A percentile compares a stretch with the other conserved stretches of the same genome.
Conservation (phyloP, 2,113 vertebrate species). For the Corythaixoides concolor region DNA sequence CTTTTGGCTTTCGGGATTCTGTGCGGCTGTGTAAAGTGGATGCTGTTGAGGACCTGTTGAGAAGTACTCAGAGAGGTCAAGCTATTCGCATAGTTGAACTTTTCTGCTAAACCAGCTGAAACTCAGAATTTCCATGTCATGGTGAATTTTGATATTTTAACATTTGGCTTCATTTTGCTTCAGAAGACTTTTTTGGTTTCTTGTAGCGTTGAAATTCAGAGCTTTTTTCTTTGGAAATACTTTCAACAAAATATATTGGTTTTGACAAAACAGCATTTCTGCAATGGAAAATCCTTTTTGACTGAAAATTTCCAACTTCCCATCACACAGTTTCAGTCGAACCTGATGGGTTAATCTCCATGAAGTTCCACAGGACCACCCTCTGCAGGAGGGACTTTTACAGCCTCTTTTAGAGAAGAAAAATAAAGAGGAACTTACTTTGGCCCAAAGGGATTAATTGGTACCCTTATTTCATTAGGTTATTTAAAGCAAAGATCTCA, state of each 20-base stretch:
- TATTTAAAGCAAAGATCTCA: conserved; percentile 60
- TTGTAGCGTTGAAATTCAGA: background rate
- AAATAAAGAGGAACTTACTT: conserved; percentile 52
- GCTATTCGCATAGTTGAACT: background rate
- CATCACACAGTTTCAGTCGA: background rate
- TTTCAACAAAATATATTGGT: background rate
- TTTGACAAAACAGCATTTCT: background rate
- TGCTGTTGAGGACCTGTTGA: background rate
- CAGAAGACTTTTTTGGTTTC: background rate
- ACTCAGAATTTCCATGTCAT: background rate
- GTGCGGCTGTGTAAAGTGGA: fast-evolving
- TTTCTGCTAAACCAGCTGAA: background rate
- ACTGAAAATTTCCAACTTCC: background rate
- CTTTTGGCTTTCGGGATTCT: background rate
- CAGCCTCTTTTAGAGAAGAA: conserved; percentile 2
- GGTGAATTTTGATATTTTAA: background rate
- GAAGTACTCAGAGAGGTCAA: background rate
- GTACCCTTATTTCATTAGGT: conserved; percentile 59
- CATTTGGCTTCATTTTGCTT: background rate
- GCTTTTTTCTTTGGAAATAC: background rate
- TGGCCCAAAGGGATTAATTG: conserved; percentile 63
- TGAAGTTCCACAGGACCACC: conserved; percentile 14
- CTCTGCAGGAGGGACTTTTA: conserved; percentile 44
- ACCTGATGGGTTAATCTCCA: background rate
- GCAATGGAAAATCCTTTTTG: background rate